These are phyloP conservation scores for Magallana ariakensis DNA, from an alignment of 1,140 invertebrate species.

Conservation along the genomic window DNA sequence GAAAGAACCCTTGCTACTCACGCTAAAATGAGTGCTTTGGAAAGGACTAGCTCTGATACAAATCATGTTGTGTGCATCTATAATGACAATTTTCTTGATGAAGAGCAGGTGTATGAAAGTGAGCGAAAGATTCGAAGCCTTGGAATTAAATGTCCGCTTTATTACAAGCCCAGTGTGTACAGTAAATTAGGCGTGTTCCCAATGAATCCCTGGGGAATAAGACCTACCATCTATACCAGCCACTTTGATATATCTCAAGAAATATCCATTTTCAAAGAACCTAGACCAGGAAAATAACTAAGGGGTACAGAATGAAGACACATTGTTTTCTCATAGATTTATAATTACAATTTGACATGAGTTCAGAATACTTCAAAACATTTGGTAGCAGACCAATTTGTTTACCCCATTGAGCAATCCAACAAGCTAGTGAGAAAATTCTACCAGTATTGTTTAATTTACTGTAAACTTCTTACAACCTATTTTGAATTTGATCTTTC, in stretches of 20 bases:
- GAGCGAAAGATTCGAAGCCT: conserved; percentile 54
- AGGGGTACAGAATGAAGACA: too few relatives aligned
- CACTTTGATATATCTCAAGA: conserved; percentile 54
- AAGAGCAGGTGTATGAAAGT: conserved; percentile 54
- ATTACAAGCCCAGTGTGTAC: conserved; percentile 64
- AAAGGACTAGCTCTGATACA: neutral
- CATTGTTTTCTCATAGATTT: too few relatives aligned
- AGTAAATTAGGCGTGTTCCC: conserved; percentile 56
- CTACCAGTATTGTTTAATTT: too few relatives aligned
- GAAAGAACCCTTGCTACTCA: conserved; percentile 28
- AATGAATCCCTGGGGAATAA: conserved; percentile 55
- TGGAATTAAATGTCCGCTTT: conserved; percentile 58
- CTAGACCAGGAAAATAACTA: too few relatives aligned
- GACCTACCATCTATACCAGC: conserved; percentile 57
- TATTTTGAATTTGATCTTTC: too few relatives aligned
- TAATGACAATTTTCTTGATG: conserved; percentile 58
- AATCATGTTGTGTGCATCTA: conserved; percentile 62
- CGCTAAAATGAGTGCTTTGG: conserved; percentile 52
- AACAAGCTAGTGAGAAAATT: too few relatives aligned
- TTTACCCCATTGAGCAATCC: too few relatives aligned
- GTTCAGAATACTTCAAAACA: too few relatives aligned
- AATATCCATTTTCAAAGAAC: conserved; percentile 22
- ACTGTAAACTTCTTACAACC: too few relatives aligned
- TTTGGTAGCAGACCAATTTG: too few relatives aligned
- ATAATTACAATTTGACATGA: too few relatives aligned